Evolutionary conservation across 1,140 invertebrate genomes (phyloP).

Genomic region (Aphelenchoides fujianensis): DNA sequence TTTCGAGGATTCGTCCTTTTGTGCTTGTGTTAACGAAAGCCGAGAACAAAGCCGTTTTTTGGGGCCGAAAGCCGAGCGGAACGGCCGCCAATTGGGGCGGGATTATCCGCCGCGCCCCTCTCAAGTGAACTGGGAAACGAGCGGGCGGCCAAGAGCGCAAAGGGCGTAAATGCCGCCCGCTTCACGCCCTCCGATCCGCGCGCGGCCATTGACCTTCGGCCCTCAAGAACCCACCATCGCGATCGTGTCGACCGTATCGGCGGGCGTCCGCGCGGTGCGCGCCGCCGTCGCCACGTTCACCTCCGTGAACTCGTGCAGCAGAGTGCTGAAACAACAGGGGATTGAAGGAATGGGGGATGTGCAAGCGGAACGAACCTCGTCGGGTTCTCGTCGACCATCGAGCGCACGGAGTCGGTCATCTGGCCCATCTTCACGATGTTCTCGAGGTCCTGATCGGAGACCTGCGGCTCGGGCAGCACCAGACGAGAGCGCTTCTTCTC

Average conservation of each 20-base stretch:
- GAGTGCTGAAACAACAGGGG: constrained; percentile 70
- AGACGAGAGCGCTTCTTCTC: constrained; percentile 89
- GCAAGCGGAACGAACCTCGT: constrained; percentile 42
- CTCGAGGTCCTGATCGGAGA: constrained; percentile 76
- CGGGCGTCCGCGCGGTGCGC: constrained; percentile 82
- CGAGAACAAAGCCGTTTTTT: neutral
- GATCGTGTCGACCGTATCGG: constrained; percentile 69
- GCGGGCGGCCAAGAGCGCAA: neutral
- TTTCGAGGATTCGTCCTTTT: neutral
- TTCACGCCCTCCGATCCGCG: neutral
- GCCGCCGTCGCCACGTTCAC: constrained; percentile 69
- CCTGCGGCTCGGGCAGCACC: constrained; percentile 91
- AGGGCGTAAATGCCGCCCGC: neutral
- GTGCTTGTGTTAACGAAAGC: no score
- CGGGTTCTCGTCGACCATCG: constrained; percentile 72
- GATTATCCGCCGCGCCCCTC: neutral
- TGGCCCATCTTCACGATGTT: constrained; percentile 94
- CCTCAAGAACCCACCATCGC: constrained; percentile 64
- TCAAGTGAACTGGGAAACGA: constrained; percentile 10
- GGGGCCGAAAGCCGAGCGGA: neutral
- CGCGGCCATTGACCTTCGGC: neutral
- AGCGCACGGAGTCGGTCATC: constrained; percentile 86
- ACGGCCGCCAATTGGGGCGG: no score
- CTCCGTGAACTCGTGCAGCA: constrained; percentile 85
- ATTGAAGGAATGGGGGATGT: constrained; percentile 1